These are phyloP conservation scores for Drosophila neonasuta DNA, from an alignment of 2,888 invertebrate genomes.

Conservation along the genomic window DNA sequence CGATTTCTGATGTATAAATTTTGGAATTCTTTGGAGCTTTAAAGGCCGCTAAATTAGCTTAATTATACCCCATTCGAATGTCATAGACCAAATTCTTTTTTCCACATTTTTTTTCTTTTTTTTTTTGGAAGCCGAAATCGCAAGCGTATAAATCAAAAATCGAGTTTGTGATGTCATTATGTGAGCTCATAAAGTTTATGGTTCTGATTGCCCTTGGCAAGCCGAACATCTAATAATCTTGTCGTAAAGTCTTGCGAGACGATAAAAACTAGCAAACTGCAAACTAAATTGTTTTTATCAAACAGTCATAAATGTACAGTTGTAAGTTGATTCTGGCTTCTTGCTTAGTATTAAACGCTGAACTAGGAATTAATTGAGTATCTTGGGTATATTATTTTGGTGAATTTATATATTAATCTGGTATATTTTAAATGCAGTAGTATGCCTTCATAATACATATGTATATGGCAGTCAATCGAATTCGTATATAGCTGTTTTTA, in stretches of 20 bases:
- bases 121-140: slow-evolving; percentile 21
- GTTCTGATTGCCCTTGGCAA: slow-evolving; percentile 32
- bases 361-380: not conserved
- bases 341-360: slow-evolving; percentile 6
- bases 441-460: no score
- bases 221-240: slow-evolving; percentile 28
- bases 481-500: no score
- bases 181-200: slow-evolving; percentile 48
- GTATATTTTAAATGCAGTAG: no score
- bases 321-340: slow-evolving; percentile 7
- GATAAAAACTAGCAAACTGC: slow-evolving; percentile 17
- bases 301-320: slow-evolving; percentile 26
- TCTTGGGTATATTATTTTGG: not conserved
- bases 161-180: slow-evolving; percentile 65
- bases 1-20: slow-evolving; percentile 34
- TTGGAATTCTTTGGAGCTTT: slow-evolving; percentile 36
- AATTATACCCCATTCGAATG: slow-evolving; percentile 69
- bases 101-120: not conserved
- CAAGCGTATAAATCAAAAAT: slow-evolving; percentile 49
- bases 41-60: slow-evolving; percentile 67
- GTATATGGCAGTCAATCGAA: no score
- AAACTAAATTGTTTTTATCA: slow-evolving; percentile 20
- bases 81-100: slow-evolving; percentile 52
- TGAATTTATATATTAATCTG: no score
- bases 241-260: slow-evolving; percentile 9